These are phyloP conservation scores for Volucella bombylans DNA, from an alignment of 2,888 invertebrate species.

Conservation along the genomic window DNA sequence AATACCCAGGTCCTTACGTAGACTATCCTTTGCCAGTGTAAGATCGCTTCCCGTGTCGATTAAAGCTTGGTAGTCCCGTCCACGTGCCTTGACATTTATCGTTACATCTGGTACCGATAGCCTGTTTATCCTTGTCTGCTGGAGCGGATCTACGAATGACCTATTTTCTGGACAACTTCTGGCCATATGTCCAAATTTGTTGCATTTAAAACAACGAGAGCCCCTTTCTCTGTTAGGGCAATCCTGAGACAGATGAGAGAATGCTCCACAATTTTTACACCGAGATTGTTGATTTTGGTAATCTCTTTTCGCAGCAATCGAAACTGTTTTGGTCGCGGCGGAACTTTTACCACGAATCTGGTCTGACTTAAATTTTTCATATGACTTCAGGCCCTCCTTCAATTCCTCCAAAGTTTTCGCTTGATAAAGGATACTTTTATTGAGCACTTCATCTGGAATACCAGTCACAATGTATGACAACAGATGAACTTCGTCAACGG, in stretches of 20 bases:
- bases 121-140: slow-evolving; percentile 12
- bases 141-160: not conserved
- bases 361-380: slow-evolving; percentile 9
- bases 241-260: slow-evolving; percentile 6
- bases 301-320: not conserved
- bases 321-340: not conserved
- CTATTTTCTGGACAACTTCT: slow-evolving; percentile 24
- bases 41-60: slow-evolving; percentile 37
- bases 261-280: slow-evolving; percentile 32
- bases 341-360: not conserved
- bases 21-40: slow-evolving; percentile 21
- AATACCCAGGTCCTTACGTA: slow-evolving; percentile 11
- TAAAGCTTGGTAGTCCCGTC: slow-evolving; percentile 13
- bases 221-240: slow-evolving; percentile 33
- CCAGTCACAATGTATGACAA: slow-evolving; percentile 19
- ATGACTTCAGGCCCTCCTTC: slow-evolving; percentile 2
- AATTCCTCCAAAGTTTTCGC: not conserved
- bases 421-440: no score
- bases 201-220: slow-evolving; percentile 49
- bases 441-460: slow-evolving; percentile 16
- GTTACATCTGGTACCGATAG: slow-evolving; percentile 24
- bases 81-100: slow-evolving; percentile 6
- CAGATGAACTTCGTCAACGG: slow-evolving; percentile 33
- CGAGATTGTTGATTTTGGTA: not conserved
- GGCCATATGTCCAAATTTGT: slow-evolving; percentile 39